phyloP scores from a whole-genome alignment of 2,113 vertebrate genomes.

The Xerus inauris region DNA sequence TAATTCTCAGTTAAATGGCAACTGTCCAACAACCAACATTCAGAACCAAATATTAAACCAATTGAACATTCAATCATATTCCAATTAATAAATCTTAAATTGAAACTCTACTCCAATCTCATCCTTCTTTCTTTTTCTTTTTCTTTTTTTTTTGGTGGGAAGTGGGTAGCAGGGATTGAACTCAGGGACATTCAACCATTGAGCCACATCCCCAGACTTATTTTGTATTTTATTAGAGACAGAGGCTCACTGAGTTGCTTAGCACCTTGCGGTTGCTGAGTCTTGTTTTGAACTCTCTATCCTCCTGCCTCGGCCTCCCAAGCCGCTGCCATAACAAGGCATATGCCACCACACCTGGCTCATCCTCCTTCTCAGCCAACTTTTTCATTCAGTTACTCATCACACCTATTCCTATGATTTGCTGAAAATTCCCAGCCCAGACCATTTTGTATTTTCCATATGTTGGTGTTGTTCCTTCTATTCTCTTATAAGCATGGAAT shows the following conservation, averaged over 20 bases:
- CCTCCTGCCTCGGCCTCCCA: too few relatives aligned
- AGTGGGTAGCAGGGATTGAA: too few relatives aligned
- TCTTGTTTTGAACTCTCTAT: too few relatives aligned
- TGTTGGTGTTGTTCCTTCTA: neutral
- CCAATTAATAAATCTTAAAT: neutral
- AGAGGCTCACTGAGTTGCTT: too few relatives aligned
- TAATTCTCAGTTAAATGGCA: neutral
- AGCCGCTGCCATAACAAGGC: too few relatives aligned
- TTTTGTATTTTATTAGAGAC: too few relatives aligned
- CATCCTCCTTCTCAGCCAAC: neutral
- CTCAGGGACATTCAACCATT: too few relatives aligned
- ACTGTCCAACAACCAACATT: neutral
- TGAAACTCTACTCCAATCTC: neutral
- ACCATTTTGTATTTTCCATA: fast-evolving
- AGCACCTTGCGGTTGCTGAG: too few relatives aligned
- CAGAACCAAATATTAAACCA: neutral
- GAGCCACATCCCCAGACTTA: too few relatives aligned
- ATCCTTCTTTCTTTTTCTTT: fast-evolving
- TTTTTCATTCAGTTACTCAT: neutral
- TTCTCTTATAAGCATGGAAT: neutral
- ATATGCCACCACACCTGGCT: too few relatives aligned
- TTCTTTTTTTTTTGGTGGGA: too few relatives aligned
- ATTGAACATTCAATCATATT: neutral
- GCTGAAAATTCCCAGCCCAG: neutral
- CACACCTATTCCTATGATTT: neutral